A percentile compares a stretch with the other conserved stretches of the same genome.
Conservation (phyloP, 2,113 vertebrate genomes). For the Seriola rivoliana region DNA sequence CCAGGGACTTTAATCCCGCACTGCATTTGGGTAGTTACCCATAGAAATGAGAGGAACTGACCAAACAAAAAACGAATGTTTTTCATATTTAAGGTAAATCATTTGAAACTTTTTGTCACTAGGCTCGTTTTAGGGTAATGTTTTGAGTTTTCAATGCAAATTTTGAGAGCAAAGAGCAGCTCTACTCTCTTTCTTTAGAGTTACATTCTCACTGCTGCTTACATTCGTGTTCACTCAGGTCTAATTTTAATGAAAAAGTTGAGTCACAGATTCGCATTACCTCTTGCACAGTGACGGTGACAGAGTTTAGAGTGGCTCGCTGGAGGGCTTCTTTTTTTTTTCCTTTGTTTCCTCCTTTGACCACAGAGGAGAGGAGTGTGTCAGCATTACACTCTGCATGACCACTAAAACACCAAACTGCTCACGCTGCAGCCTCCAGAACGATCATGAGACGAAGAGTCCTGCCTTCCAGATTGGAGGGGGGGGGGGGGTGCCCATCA, state of each 20-base stretch:
- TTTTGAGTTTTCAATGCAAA: neutral
- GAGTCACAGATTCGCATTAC: slow-evolving; percentile 21
- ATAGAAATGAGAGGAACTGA: neutral
- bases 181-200: neutral
- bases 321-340: slow-evolving; percentile 23
- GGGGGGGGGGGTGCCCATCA: neutral
- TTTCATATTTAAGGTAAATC: neutral
- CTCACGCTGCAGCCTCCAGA: slow-evolving; percentile 14
- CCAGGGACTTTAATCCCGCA: neutral
- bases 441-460: slow-evolving; percentile 11
- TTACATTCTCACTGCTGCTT: neutral
- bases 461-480: slow-evolving; percentile 1
- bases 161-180: neutral
- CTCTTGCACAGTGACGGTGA: slow-evolving; percentile 21
- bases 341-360: slow-evolving; percentile 19
- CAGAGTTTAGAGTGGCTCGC: neutral
- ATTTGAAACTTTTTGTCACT: neutral
- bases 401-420: slow-evolving; percentile 17
- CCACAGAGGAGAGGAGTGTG: slow-evolving; percentile 10
- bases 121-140: too few relatives aligned
- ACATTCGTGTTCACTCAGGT: neutral
- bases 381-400: slow-evolving; percentile 52
- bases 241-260: neutral
- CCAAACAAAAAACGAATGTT: neutral
- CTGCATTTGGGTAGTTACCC: neutral